Conservation (phyloP, 2,113 vertebrate genomes). For the Danionella cerebrum region DNA sequence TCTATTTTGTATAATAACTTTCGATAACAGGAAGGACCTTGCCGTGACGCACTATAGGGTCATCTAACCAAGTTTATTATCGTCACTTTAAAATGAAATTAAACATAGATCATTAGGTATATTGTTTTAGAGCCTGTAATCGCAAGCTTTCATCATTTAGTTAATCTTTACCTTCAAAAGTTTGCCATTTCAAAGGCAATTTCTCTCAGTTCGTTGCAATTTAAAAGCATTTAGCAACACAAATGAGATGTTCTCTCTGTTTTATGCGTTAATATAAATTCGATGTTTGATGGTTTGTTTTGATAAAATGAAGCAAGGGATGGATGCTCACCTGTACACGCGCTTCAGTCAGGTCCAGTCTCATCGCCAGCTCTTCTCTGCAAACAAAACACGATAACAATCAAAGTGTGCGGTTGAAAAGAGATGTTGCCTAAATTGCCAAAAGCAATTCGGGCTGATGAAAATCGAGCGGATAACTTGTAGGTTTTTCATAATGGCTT, state of each 20-base stretch:
- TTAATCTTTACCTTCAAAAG: conserved; percentile 8
- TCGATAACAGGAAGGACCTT: conserved; percentile 66
- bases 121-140: conserved; percentile 13
- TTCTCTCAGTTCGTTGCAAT: neutral
- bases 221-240: neutral
- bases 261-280: neutral
- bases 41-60: conserved; percentile 44
- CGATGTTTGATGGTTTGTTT: neutral
- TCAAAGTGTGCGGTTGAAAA: conserved; percentile 21
- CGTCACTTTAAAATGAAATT: conserved; percentile 50
- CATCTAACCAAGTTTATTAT: conserved; percentile 63
- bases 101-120: conserved; percentile 34
- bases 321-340: conserved; percentile 88
- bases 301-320: conserved; percentile 3
- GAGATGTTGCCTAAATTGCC: conserved; percentile 17
- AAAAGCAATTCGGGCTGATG: conserved; percentile 11
- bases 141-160: neutral
- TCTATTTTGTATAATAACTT: conserved; percentile 68
- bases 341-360: conserved; percentile 94
- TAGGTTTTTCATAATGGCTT: conserved; percentile 22
- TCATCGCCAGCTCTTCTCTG: conserved; percentile 97
- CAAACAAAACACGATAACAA: too few species aligned
- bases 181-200: neutral
- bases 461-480: conserved; percentile 25
- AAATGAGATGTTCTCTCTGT: neutral